Evolutionary conservation across 2,797 vertebrate genomes (phyloP).

Genomic region (Gadopsis bispinosus): DNA sequence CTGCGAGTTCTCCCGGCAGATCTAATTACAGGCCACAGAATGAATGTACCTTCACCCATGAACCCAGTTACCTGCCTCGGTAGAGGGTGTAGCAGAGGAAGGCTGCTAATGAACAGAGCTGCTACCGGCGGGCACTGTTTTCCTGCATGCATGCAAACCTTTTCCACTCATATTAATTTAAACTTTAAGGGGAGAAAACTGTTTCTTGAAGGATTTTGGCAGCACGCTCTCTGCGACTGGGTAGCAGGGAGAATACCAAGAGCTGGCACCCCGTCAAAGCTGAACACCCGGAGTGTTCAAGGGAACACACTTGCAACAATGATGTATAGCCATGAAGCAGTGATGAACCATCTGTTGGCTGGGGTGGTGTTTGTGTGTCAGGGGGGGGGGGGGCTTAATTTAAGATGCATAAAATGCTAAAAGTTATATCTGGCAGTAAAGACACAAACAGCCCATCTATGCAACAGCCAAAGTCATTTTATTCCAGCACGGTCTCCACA

Average conservation of each 20-base stretch:
- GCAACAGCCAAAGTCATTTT: conserved; percentile 65
- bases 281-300: conserved; percentile 33
- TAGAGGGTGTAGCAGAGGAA: conserved; percentile 12
- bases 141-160: conserved; percentile 26
- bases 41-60: conserved; percentile 69
- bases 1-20: conserved; percentile 69
- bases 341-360: conserved; percentile 66
- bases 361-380: conserved; percentile 32
- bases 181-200: conserved; percentile 55
- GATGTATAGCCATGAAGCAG: conserved; percentile 48
- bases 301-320: conserved; percentile 40
- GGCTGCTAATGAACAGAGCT: conserved; percentile 48
- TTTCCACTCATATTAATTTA: conserved; percentile 51
- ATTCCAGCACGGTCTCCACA: conserved; percentile 74
- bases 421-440: conserved; percentile 45
- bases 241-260: conserved; percentile 29
- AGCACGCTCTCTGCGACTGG: conserved; percentile 22
- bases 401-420: conserved; percentile 31
- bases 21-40: conserved; percentile 78
- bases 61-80: conserved; percentile 58
- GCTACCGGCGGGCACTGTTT: conserved; percentile 19
- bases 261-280: conserved; percentile 40
- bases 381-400: conserved; percentile 12
- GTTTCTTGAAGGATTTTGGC: conserved; percentile 44
- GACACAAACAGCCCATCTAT: conserved; percentile 25